Evolutionary conservation across 2,113 vertebrate genomes (phyloP), one percentile per base, ranked within the genome.

Genomic region (Falco punctatus): DNA sequence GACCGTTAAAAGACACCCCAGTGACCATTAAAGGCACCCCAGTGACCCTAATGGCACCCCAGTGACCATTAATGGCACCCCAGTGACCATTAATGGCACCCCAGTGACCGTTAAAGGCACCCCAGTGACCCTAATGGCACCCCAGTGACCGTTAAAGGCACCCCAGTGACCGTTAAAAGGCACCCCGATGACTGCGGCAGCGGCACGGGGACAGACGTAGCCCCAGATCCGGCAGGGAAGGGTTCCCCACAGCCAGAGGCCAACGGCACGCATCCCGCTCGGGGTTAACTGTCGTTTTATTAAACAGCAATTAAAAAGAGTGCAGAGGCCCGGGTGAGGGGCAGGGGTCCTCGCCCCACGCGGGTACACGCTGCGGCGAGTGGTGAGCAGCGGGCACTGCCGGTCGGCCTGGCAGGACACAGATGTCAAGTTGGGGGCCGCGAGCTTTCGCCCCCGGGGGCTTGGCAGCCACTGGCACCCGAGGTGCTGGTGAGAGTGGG

Each of bases 241-340:
- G 32, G 35, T 22, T 59, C 54, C 62, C 30, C 6, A 21, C 32
- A 62, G 19, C 38, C 83, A 80, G 54, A 90, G 11, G 40, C 57
- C 1, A 0, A 28, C 1, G 2, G 55, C 66, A 52, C 7, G 2
- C 48, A 40, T 3, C 69, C 52, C 10, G 15, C 69, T 73, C 6
- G 2, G 85, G 86, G 65, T 40, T 10, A 93, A 94, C 38, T 33
- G 69, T 87, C n/a, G 18, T 81, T 97, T 97, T 96, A 97, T 97
- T 97, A 96, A 96, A 96, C 87, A 87, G 95, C 59, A 66, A 85
- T 96, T 95, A 94, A 96, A 97, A 97, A 96, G 66, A 81, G 82
- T 23, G 91, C 65, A 15, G 54, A 72, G 52, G 66, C 35, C 73
- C 46, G n/a, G 46, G 40, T 1, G 3, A 15, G 54, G 46, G 54